A percentile compares a stretch with the other conserved stretches of the same genome.
Conservation (phyloP, 2,888 invertebrate genomes). For the Iselma pallidipennis region DNA sequence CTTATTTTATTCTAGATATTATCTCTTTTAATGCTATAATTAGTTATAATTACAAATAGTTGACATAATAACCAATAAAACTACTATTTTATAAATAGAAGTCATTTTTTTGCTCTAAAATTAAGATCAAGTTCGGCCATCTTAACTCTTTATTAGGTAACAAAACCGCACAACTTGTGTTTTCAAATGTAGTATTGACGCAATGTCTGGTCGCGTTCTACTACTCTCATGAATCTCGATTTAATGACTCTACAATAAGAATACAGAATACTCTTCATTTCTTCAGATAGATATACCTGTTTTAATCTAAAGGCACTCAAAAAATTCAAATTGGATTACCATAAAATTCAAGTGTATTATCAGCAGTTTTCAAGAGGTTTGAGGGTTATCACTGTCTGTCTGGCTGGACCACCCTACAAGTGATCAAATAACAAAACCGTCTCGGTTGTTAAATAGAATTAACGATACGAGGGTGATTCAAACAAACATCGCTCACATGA, state of each 20-base stretch:
- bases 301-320: too few relatives aligned
- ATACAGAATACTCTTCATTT: too few relatives aligned
- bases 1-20: too few relatives aligned
- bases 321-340: neutral
- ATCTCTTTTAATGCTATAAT: too few relatives aligned
- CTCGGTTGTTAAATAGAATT: neutral
- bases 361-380: neutral
- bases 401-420: neutral
- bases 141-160: neutral
- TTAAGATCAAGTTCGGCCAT: neutral
- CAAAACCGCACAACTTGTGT: neutral
- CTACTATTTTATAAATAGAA: too few relatives aligned
- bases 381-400: neutral
- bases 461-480: neutral
- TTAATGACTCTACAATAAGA: neutral
- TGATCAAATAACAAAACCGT: neutral
- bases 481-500: neutral
- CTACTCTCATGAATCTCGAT: neutral
- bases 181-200: neutral
- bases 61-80: too few relatives aligned
- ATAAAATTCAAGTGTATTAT: too few relatives aligned
- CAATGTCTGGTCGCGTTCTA: neutral
- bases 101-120: neutral
- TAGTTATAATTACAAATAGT: neutral
- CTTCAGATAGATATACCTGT: too few relatives aligned